Base-by-base conservation (phyloP, 2,888 invertebrate genomes). In the Eupithecia centaureata region DNA sequence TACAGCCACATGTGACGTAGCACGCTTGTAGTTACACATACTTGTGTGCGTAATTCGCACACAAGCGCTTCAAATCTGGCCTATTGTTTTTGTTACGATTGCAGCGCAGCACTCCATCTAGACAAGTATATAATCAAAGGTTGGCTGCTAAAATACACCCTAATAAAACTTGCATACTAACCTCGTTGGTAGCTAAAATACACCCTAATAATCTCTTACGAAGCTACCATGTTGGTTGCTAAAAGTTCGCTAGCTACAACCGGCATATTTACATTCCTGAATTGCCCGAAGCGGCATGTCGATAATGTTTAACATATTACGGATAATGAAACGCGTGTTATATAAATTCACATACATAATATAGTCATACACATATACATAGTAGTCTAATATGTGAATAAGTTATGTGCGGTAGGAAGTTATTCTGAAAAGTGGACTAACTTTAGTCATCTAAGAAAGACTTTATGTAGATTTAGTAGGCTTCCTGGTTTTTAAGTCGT, bases 291-390 rank as follows among this genome's bases (percentile, higher is more conserved):
- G 47, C 47, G 47, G 10, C 22, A 22, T 47, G 47, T 47, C 47
- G 22, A 47, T 22, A 10, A 47, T 47, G 18, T 47, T 22, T 8
- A 47, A 47, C 47, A 47, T 47, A 22, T 47, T 22, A 22, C 22
- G 47, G 47, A 47, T 47, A 47, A 47, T 47, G 47, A 47, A 22
- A 47, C 47, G 47, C 47, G 18, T 22, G 47, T 47, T 22, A 18
- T 47, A 22, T 22, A 42, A 18, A 42, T 38, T 38, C 18, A 47
- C 47, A 47, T 22, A 38, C n/a, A n/a, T 22, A 4, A 2, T 22
- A 18, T 42, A 18, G 18, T n/a, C n/a, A n/a, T n/a, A n/a, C n/a
- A n/a, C n/a, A n/a, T n/a, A n/a, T n/a, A n/a, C n/a, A n/a, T n/a
- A n/a, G n/a, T n/a, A n/a, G 42, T 42, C 38, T 18, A 22, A 47